phyloP scores from a whole-genome alignment of 2,797 vertebrate genomes.

The Naso thynnoides region DNA sequence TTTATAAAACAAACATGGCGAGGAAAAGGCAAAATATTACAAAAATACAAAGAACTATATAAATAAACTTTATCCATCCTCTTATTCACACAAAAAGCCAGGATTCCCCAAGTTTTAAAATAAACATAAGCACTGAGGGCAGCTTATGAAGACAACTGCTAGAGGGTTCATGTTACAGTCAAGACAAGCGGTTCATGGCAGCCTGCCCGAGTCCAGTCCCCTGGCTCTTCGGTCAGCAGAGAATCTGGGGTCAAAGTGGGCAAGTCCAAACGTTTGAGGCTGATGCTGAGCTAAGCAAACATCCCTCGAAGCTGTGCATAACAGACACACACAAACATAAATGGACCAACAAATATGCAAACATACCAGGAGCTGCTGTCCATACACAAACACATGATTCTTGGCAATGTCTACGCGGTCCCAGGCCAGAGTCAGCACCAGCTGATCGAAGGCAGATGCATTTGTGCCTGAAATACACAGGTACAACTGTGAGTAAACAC shows the following conservation, averaged over 20 bases:
- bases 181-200: slow-evolving; percentile 61
- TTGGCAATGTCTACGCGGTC: slow-evolving; percentile 99
- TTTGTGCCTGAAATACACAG: slow-evolving; percentile 90
- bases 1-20: slow-evolving; percentile 46
- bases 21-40: slow-evolving; percentile 7
- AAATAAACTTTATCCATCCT: slow-evolving; percentile 50
- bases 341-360: slow-evolving; percentile 18
- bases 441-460: slow-evolving; percentile 95
- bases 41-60: slow-evolving; percentile 14
- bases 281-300: slow-evolving; percentile 57
- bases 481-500: slow-evolving; percentile 17
- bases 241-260: slow-evolving; percentile 53
- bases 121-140: slow-evolving; percentile 53
- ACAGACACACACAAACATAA: slow-evolving; percentile 81
- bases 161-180: slow-evolving; percentile 64
- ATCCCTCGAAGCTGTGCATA: slow-evolving; percentile 25
- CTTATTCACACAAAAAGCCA: slow-evolving; percentile 36
- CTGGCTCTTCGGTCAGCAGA: slow-evolving; percentile 29
- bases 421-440: slow-evolving; percentile 98
- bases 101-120: slow-evolving; percentile 55
- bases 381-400: slow-evolving; percentile 99
- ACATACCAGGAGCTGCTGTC: slow-evolving; percentile 97
- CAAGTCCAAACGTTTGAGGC: slow-evolving; percentile 57
- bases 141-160: slow-evolving; percentile 52
- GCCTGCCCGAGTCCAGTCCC: slow-evolving; percentile 42